A percentile compares a stretch with the other conserved stretches of the same genome.
These are phyloP conservation scores for Heterotis niloticus DNA, from an alignment of 2,113 vertebrate genomes.

Conservation along the genomic window DNA sequence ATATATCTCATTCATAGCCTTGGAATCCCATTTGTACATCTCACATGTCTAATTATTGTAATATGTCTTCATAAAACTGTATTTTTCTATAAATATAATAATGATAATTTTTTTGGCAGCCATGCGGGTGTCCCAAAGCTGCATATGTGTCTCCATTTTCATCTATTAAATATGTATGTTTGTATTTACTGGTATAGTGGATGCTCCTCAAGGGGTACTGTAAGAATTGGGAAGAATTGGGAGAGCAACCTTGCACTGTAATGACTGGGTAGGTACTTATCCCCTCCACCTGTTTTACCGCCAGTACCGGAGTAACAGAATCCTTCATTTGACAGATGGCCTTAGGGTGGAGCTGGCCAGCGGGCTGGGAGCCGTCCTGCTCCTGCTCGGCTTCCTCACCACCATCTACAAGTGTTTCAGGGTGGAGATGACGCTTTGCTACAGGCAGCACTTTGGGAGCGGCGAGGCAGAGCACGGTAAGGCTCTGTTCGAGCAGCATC, in stretches of 20 bases:
- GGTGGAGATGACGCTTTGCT: conserved; percentile 97
- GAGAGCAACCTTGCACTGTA: no score
- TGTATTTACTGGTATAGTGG: no score
- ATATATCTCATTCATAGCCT: no score
- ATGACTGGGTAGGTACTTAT: not conserved
- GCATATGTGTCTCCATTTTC: no score
- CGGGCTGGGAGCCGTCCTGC: conserved; percentile 90
- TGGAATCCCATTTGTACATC: no score
- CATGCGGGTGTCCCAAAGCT: no score
- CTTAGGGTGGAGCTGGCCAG: conserved; percentile 85
- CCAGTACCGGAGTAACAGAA: not conserved
- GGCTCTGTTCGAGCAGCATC: conserved; percentile 2
- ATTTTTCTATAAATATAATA: no score
- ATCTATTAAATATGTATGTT: no score
- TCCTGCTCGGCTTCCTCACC: conserved; percentile 90
- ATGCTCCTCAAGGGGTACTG: not conserved
- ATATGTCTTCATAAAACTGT: no score
- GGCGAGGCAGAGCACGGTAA: conserved; percentile 94
- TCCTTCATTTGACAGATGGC: not conserved
- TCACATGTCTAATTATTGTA: no score
- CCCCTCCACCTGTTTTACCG: not conserved
- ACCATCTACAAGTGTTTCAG: conserved; percentile 96
- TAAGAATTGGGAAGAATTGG: not conserved
- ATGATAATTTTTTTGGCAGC: no score
- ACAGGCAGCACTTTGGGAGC: conserved; percentile 91